Conservation (phyloP, 2,797 vertebrate genomes). For the Chelon labrosus region DNA sequence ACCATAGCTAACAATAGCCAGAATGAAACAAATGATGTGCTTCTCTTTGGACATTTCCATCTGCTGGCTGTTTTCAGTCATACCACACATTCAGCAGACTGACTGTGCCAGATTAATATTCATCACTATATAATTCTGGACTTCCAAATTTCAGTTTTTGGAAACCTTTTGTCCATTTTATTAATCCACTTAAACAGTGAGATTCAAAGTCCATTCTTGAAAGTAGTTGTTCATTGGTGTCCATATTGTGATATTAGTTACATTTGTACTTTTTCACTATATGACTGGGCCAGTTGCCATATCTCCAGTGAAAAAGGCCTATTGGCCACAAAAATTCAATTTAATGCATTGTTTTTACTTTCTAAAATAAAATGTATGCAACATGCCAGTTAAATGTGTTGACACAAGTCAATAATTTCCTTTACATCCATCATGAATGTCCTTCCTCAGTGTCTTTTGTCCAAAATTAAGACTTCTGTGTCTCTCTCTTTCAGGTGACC, state of each 20-base stretch:
- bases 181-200: neutral
- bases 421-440: neutral
- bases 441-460: neutral
- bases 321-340: no score
- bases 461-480: neutral
- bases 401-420: neutral
- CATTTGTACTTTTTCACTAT: neutral
- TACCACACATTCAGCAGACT: neutral
- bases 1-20: neutral
- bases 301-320: neutral
- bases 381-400: no score
- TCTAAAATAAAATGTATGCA: no score
- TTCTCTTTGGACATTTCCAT: no score
- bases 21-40: neutral
- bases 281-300: neutral
- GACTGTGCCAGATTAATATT: neutral
- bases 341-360: no score
- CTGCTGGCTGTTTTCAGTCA: neutral
- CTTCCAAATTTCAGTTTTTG: neutral
- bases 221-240: neutral
- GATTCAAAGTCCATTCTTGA: neutral
- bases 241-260: neutral
- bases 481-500: slow-evolving; percentile 20
- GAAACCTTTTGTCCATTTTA: neutral
- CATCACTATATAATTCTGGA: neutral